Base-by-base conservation (phyloP, 2,113 vertebrate genomes). In the Cyanoramphus novaezelandiae region DNA sequence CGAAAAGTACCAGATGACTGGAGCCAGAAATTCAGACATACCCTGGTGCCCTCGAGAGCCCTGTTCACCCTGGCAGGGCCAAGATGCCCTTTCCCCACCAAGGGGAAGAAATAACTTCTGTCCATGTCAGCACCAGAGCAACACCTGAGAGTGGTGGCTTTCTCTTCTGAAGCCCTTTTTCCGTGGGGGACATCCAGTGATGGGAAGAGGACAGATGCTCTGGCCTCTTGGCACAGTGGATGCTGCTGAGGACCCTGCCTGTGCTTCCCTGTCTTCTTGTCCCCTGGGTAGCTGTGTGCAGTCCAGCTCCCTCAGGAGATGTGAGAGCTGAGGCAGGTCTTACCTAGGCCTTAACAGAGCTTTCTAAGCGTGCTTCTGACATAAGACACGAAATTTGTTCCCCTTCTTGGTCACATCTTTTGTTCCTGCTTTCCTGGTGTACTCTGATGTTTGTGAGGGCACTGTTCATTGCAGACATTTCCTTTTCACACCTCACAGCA, bases 161-260 rank as follows among this genome's bases (percentile, higher is more conserved):
- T 84, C 14, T 79, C 12, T 72, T 90, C 67, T 50, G 47, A 92
- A 80, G 35, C 29, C 6, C 35, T 60, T 91, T 65, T 82, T 13
- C 44, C 2, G 17, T 33, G 18, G 4, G 7, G 13, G 10, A 55
- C 13, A 85, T 53, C 13, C 47, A 35, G 8, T 47, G 33, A 72
- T 15, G 25, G 17, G 46, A 82, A 90, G 1, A 11, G 63, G 79
- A 71, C 16, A 43, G 13, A 13, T 0, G 4, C 17, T 95, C 15
- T 3, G 2, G 19, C 28, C 11, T 4, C 16, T 41, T 0, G 2
- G 60, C 31, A 46, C 19, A 3, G 3, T 0, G 5, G 46, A 55
- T 27, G 27, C 50, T 89, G 33, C 35, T 35, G 69, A 62, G 24
- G n/a, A 81, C 28, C 27, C n/a, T 84, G 27, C 33, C n/a, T 57